Conservation (phyloP, 2,888 invertebrate species). For the Mesochorus sp. region DNA sequence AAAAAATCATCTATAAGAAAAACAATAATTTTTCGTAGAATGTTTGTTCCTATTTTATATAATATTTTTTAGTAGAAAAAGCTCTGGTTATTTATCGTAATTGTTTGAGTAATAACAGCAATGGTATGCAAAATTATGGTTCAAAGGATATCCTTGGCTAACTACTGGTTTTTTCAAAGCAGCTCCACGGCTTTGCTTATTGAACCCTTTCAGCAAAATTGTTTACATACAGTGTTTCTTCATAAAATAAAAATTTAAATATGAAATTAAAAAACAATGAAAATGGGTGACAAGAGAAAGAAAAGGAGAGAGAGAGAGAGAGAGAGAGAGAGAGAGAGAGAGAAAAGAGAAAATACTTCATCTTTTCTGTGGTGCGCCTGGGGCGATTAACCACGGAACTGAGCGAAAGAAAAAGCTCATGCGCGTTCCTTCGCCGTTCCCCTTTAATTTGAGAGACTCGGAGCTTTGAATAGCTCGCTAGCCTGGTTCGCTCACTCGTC, state of each 20-base stretch:
- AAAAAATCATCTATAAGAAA: too few relatives aligned
- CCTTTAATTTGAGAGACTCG: conserved; percentile 76
- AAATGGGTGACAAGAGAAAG: conserved; percentile 3
- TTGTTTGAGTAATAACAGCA: neutral
- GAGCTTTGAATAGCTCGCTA: conserved; percentile 55
- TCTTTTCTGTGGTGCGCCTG: conserved; percentile 25
- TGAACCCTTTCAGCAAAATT: too few relatives aligned
- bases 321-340: neutral
- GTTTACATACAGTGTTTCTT: too few relatives aligned
- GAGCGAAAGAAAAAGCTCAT: conserved; percentile 17
- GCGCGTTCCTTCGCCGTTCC: conserved; percentile 67
- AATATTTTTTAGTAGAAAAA: too few relatives aligned
- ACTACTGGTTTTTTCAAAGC: conserved; percentile 6
- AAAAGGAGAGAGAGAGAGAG: neutral
- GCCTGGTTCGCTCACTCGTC: conserved; percentile 67
- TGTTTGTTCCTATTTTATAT: too few relatives aligned
- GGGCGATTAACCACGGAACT: conserved; percentile 38
- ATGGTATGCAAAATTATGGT: neutral
- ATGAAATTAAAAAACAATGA: too few relatives aligned
- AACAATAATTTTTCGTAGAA: too few relatives aligned
- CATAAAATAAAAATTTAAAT: too few relatives aligned
- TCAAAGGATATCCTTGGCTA: neutral
- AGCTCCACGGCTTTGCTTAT: too few relatives aligned
- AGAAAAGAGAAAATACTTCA: conserved; percentile 13
- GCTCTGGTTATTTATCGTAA: too few relatives aligned